These are phyloP conservation scores for Zalophus californianus DNA, from an alignment of 2,797 vertebrate species.

Conservation along the genomic window DNA sequence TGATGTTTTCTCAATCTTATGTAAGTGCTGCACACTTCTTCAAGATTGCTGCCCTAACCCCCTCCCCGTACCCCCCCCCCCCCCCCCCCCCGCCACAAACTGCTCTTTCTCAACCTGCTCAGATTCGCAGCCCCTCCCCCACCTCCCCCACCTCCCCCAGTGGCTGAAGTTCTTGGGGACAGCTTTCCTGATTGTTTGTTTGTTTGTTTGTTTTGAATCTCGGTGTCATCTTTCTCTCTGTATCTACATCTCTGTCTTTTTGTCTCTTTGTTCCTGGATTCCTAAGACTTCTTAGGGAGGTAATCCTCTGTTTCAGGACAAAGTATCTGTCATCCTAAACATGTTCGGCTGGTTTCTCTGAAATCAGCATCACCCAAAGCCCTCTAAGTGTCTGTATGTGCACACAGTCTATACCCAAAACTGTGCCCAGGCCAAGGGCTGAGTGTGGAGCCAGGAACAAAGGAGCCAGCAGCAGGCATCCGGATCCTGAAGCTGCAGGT, in stretches of 20 bases:
- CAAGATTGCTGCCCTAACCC: not conserved
- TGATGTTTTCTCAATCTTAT: slow-evolving; percentile 18
- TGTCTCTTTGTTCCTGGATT: not conserved
- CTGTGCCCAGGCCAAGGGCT: not conserved
- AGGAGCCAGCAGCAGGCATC: not conserved
- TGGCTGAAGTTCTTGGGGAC: not conserved
- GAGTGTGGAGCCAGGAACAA: not conserved
- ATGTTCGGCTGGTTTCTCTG: slow-evolving; percentile 4
- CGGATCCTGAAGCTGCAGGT: not conserved
- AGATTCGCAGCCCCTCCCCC: not conserved
- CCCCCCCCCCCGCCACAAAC: no score
- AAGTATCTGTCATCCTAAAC: not conserved
- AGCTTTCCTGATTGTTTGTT: not conserved
- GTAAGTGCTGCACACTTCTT: not conserved
- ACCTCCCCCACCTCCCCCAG: no score
- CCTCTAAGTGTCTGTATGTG: not conserved
- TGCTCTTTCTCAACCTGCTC: not conserved
- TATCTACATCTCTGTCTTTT: not conserved
- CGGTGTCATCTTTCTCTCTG: not conserved
- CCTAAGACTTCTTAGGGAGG: not conserved
- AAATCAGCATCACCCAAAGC: not conserved
- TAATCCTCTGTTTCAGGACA: slow-evolving; percentile 17
- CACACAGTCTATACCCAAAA: not conserved
- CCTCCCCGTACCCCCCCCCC: no score
- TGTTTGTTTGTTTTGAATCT: not conserved